Base-by-base conservation (phyloP, 2,113 vertebrate species). In the Microcebus tavaratra region DNA sequence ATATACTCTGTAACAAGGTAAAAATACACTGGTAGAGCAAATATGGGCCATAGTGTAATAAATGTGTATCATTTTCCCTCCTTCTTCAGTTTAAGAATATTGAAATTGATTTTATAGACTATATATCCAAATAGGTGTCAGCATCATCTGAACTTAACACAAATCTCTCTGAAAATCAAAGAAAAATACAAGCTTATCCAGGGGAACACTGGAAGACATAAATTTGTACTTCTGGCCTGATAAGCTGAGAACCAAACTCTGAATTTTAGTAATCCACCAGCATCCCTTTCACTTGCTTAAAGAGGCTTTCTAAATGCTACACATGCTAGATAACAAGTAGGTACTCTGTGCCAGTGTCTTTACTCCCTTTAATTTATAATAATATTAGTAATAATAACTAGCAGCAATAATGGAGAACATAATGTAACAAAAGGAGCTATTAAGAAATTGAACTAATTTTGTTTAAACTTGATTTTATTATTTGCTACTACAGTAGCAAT, bases 401-500 rank as follows among this genome's bases (percentile, higher is more conserved):
- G 53, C 75, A 25, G 25, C n/a, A 34, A 50, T 18, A 34, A 63
- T 13, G 70, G 36, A 88, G 89, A 91, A 72, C 55, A 42, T 34
- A 94, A 88, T 90, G 36, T 65, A 72, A 93, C 48, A 39, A 96
- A 95, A 68, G 84, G 70, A 94, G 45, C 34, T 86, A 76, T 65
- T 70, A 94, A 91, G 70, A 96, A 95, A 84, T n/a, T 72, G 84
- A 83, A 70, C 57, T 82, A 78, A 75, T 92, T 95, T 82, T 76
- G 34, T 85, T 92, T 94, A 80, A 95, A 85, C 17, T 88, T 91
- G 90, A 96, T 95, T 65, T 85, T 81, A 57, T 90, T 95, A 80
- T 88, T 96, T 94, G n/a, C 82, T 95, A n/a, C 8, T 79, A n/a
- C n/a, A n/a, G 1, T 57, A 88, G 72, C 45, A 78, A 91, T 68